These are phyloP conservation scores for Synergus japonicus DNA, from an alignment of 2,888 invertebrate genomes.

Conservation along the genomic window DNA sequence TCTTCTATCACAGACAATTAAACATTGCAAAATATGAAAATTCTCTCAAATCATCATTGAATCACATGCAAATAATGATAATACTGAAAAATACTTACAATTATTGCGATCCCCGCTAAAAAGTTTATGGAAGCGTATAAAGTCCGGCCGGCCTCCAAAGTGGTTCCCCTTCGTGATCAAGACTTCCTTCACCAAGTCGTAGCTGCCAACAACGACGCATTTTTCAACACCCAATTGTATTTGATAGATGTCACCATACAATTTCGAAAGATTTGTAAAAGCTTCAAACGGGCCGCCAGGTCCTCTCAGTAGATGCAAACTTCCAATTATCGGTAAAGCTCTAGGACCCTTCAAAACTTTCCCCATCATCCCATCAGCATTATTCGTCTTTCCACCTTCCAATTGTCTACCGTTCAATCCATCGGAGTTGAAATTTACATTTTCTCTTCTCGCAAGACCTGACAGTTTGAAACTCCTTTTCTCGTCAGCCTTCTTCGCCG, in stretches of 20 bases:
- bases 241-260: slow-evolving; percentile 86
- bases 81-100: slow-evolving; percentile 82
- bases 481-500: slow-evolving; percentile 44
- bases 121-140: slow-evolving; percentile 87
- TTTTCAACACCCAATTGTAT: slow-evolving; percentile 84
- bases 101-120: slow-evolving; percentile 92
- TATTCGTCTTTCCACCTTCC: slow-evolving; percentile 18
- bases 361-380: slow-evolving; percentile 6
- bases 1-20: background rate
- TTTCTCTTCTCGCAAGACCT: slow-evolving; percentile 24
- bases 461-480: slow-evolving; percentile 44
- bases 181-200: slow-evolving; percentile 86
- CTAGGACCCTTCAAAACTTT: slow-evolving; percentile 59
- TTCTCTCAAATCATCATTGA: background rate
- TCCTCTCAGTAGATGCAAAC: slow-evolving; percentile 83
- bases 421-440: slow-evolving; percentile 24
- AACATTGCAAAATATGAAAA: background rate
- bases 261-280: slow-evolving; percentile 84
- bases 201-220: slow-evolving; percentile 87
- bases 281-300: slow-evolving; percentile 85
- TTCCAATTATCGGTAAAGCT: slow-evolving; percentile 84
- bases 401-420: slow-evolving; percentile 32
- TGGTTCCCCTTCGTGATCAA: slow-evolving; percentile 88
- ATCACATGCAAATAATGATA: background rate
- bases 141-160: slow-evolving; percentile 91